phyloP scores from a whole-genome alignment of 2,113 vertebrate genomes.

The Solea senegalensis region DNA sequence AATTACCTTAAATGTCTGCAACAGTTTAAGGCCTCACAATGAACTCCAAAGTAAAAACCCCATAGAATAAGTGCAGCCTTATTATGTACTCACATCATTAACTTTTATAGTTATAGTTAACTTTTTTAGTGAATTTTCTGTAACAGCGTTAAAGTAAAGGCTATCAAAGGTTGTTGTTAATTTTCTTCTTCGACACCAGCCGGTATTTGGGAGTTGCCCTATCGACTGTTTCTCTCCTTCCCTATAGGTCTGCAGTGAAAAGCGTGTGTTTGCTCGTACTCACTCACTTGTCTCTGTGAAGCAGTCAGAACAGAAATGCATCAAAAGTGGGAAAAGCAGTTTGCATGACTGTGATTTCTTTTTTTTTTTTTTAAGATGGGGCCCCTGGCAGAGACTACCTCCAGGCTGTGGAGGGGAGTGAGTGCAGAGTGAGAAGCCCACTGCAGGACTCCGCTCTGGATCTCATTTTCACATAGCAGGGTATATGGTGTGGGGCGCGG shows the following conservation, averaged over 20 bases:
- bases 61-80: conserved; percentile 59
- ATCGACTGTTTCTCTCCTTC: conserved; percentile 48
- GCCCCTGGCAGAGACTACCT: conserved; percentile 49
- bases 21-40: conserved; percentile 56
- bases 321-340: conserved; percentile 31
- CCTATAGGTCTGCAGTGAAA: conserved; percentile 31
- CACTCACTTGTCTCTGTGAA: conserved; percentile 29
- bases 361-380: neutral
- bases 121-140: conserved; percentile 60
- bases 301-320: conserved; percentile 43
- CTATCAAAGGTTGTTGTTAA: conserved; percentile 71
- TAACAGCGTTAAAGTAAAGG: conserved; percentile 59
- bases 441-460: conserved; percentile 69
- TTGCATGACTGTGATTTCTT: conserved; percentile 50
- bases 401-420: conserved; percentile 60
- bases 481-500: conserved; percentile 52
- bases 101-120: conserved; percentile 62
- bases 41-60: conserved; percentile 61
- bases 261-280: neutral
- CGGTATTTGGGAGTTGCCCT: conserved; percentile 49
- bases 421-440: conserved; percentile 66
- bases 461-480: conserved; percentile 78
- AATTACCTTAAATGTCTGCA: conserved; percentile 49
- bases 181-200: conserved; percentile 51
- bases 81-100: conserved; percentile 70